These are phyloP conservation scores for Gymnopithys bicolor DNA, from an alignment of 2,797 vertebrate genomes.

Conservation along the genomic window DNA sequence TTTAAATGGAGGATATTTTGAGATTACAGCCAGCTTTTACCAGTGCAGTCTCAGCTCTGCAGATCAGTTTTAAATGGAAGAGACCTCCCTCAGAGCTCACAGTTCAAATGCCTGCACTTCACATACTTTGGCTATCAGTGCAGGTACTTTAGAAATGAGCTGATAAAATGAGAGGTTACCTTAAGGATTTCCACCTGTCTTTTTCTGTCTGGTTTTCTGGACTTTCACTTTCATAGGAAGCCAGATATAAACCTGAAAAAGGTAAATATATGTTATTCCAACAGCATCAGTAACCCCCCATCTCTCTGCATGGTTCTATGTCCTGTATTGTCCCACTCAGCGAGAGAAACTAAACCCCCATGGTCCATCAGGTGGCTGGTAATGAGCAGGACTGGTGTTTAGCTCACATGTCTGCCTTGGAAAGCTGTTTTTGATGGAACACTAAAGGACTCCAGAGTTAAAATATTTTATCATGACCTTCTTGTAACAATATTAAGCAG, in stretches of 20 bases:
- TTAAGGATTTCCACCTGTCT: conserved; percentile 82
- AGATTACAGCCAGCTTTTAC: not conserved
- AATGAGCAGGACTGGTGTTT: not conserved
- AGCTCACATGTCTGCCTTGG: not conserved
- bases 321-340: not conserved
- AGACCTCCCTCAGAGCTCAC: not conserved
- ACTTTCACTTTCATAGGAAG: conserved; percentile 84
- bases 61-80: not conserved
- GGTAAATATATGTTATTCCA: conserved; percentile 1
- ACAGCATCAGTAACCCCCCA: not conserved
- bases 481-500: not conserved
- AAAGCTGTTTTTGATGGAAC: not conserved
- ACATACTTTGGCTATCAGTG: not conserved
- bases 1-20: not conserved
- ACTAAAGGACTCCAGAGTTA: not conserved
- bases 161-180: conserved; percentile 61
- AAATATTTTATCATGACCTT: not conserved
- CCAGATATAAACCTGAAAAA: conserved; percentile 79
- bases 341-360: not conserved
- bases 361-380: not conserved
- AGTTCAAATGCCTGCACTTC: not conserved
- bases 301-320: not conserved
- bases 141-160: not conserved
- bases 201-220: conserved; percentile 83
- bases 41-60: not conserved